Conservation (phyloP, 2,888 invertebrate species). For the Scaptomyza polygonia region DNA sequence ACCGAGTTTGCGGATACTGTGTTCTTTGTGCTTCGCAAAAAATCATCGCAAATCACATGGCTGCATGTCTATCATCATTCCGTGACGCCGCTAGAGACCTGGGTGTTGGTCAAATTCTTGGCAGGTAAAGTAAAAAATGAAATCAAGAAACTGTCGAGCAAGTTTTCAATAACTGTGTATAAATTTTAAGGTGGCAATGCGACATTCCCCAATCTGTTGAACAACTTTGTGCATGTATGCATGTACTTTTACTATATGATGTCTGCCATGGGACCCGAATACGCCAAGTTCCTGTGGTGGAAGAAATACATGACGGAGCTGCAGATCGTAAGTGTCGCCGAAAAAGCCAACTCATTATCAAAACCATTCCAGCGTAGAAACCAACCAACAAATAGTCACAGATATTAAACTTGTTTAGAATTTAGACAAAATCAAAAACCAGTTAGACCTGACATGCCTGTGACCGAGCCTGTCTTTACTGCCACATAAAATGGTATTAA, state of each 20-base stretch:
- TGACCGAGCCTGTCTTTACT: constrained; percentile 4
- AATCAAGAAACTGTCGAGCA: no score
- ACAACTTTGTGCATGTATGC: constrained; percentile 97
- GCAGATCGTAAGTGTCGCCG: constrained; percentile 90
- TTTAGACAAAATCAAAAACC: constrained; percentile 55
- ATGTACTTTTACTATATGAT: constrained; percentile 98
- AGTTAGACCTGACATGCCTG: constrained; percentile 65
- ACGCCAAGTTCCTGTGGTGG: constrained; percentile 96
- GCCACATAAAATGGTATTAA: constrained; percentile 54
- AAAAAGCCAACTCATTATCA: constrained; percentile 29
- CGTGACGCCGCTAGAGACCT: constrained; percentile 95
- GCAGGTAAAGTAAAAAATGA: constrained; percentile 87
- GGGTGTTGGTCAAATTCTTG: constrained; percentile 95
- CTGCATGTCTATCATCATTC: constrained; percentile 97
- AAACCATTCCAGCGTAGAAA: constrained; percentile 45
- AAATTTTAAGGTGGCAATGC: constrained; percentile 86
- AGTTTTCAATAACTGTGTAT: background rate
- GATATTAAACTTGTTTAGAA: constrained; percentile 68
- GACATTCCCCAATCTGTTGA: constrained; percentile 87
- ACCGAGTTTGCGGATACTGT: constrained; percentile 96
- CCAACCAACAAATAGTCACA: background rate
- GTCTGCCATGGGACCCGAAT: constrained; percentile 94
- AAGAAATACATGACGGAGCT: constrained; percentile 96
- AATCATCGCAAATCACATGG: constrained; percentile 94
- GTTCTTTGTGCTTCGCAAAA: constrained; percentile 97